Conservation (phyloP, 1,140 invertebrate genomes). For the Bombus confusus region DNA sequence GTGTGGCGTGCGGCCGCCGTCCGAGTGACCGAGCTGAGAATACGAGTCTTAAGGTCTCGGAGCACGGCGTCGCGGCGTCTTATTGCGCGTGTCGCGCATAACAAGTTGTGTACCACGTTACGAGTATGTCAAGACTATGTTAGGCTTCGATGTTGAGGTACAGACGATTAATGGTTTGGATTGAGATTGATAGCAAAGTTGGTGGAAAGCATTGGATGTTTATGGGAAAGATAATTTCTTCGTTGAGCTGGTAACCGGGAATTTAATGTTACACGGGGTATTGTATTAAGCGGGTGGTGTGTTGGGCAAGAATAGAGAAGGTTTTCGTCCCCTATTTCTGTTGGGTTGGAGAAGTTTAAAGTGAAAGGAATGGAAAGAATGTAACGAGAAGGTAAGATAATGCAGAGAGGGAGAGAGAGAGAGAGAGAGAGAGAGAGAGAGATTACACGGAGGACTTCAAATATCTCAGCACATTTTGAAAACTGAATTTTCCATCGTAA, state of each 20-base stretch:
- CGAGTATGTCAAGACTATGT: neutral
- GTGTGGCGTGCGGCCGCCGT: slow-evolving; percentile 34
- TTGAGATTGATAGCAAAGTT: neutral
- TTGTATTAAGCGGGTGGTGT: neutral
- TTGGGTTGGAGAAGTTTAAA: too few relatives aligned
- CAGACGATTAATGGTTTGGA: neutral
- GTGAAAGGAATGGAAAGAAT: neutral
- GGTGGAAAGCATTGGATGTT: neutral
- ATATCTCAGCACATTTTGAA: too few relatives aligned
- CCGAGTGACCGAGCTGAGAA: slow-evolving; percentile 40
- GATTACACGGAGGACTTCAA: too few relatives aligned
- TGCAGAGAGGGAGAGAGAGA: too few relatives aligned
- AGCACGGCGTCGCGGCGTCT: slow-evolving; percentile 19
- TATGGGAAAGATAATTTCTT: neutral
- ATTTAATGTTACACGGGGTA: neutral
- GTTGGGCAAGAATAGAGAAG: too few relatives aligned
- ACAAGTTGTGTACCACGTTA: neutral
- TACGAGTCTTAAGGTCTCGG: slow-evolving; percentile 52
- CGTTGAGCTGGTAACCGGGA: neutral
- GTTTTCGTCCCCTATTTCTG: too few relatives aligned
- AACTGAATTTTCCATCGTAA: too few relatives aligned
- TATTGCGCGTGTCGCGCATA: neutral
- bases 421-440: too few relatives aligned
- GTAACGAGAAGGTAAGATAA: too few relatives aligned
- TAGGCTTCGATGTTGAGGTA: neutral